Percentiles rank a stretch among this genome's conserved stretches.
Evolutionary conservation across 2,888 invertebrate genomes (phyloP).

Genomic region (Schizaphis graminum): DNA sequence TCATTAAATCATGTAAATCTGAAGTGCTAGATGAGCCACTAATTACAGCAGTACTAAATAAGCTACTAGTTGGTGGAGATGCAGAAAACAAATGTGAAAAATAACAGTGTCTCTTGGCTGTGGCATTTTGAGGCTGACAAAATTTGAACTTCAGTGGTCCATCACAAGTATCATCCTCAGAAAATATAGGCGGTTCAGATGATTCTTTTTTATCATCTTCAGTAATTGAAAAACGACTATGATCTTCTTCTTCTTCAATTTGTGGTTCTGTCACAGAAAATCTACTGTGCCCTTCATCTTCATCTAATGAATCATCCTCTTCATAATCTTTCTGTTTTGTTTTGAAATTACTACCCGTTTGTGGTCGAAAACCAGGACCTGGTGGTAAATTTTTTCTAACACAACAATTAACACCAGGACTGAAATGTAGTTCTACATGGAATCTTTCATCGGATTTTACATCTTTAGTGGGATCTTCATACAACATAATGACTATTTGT

Average conservation of each 20-base stretch:
- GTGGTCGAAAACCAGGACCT: conserved; percentile 92
- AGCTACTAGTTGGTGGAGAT: conserved; percentile 78
- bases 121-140: conserved; percentile 62
- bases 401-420: conserved; percentile 97
- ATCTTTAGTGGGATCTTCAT: conserved; percentile 98
- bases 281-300: conserved; percentile 62
- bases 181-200: conserved; percentile 50
- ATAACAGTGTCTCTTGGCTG: conserved; percentile 56
- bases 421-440: conserved; percentile 98
- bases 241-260: conserved; percentile 67
- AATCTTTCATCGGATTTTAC: conserved; percentile 91
- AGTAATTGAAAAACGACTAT: conserved; percentile 65
- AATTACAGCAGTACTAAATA: conserved; percentile 97
- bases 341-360: conserved; percentile 70
- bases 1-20: conserved; percentile 89
- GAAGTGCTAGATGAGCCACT: conserved; percentile 94
- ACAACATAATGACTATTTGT: conserved; percentile 98
- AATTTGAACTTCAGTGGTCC: conserved; percentile 60
- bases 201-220: conserved; percentile 64
- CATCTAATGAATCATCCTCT: conserved; percentile 65
- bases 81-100: conserved; percentile 61
- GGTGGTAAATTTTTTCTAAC: conserved; percentile 94
- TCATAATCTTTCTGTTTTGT: conserved; percentile 64
- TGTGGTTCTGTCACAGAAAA: conserved; percentile 64
- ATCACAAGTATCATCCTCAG: conserved; percentile 61